Conservation (phyloP, 2,888 invertebrate species). For the Steinernema hermaphroditum region DNA sequence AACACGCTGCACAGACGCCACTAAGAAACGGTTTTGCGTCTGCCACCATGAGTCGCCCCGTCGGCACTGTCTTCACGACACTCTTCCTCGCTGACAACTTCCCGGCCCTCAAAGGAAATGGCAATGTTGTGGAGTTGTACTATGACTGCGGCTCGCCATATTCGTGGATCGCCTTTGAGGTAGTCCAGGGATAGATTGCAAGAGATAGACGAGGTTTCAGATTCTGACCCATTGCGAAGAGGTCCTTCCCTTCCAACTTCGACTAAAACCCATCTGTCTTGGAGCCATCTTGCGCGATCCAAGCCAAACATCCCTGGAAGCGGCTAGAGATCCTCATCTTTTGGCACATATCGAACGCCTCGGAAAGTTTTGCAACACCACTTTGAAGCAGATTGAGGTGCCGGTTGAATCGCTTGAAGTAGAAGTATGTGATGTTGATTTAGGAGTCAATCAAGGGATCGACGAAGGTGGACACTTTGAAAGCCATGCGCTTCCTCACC, state of each 20-base stretch:
- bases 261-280: conserved; percentile 68
- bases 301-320: no score
- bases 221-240: conserved; percentile 64
- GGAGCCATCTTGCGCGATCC: conserved; percentile 61
- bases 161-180: conserved; percentile 70
- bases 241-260: conserved; percentile 68
- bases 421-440: not conserved
- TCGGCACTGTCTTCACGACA: no score
- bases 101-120: no score
- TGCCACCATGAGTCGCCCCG: no score
- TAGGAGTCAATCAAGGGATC: conserved; percentile 44
- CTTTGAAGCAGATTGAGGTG: no score
- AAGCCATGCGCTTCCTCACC: conserved; percentile 38
- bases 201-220: conserved; percentile 45
- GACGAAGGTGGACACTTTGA: conserved; percentile 40
- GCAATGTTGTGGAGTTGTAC: conserved; percentile 65
- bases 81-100: no score
- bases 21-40: no score
- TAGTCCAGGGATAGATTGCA: conserved; percentile 38
- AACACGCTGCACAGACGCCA: no score
- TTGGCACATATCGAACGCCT: no score
- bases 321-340: no score
- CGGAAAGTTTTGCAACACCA: no score
- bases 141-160: conserved; percentile 71
- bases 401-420: no score